phyloP scores from a whole-genome alignment of 2,888 invertebrate species.

The Chalcosyrphus nemorum region DNA sequence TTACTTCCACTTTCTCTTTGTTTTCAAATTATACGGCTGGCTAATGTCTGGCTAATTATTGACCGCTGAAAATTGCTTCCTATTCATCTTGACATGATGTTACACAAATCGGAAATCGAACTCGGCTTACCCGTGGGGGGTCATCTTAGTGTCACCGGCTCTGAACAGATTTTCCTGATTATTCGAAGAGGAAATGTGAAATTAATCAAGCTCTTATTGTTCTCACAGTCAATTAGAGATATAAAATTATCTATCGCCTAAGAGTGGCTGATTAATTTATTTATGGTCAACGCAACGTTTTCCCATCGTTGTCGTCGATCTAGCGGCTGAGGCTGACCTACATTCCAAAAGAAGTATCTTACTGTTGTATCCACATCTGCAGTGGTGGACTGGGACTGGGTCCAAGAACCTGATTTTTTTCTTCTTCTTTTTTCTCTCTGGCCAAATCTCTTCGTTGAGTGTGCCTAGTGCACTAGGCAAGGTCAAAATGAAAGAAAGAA shows the following conservation, averaged over 20 bases:
- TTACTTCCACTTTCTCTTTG: slow-evolving; percentile 45
- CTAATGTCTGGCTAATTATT: slow-evolving; percentile 38
- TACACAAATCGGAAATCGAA: slow-evolving; percentile 6
- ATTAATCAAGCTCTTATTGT: background rate
- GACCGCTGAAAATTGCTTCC: slow-evolving; percentile 36
- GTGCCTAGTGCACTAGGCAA: background rate
- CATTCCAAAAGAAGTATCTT: background rate
- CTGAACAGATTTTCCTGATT: background rate
- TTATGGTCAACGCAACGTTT: background rate
- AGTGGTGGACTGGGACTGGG: too few species aligned
- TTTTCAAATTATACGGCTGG: slow-evolving; percentile 39
- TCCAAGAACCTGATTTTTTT: background rate
- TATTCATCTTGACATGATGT: slow-evolving; percentile 15
- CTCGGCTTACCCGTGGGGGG: too few species aligned
- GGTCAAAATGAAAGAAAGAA: slow-evolving; percentile 29
- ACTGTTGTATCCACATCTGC: background rate
- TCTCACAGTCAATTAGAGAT: background rate
- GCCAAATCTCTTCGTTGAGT: background rate
- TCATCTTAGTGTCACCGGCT: background rate
- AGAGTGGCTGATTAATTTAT: slow-evolving; percentile 10
- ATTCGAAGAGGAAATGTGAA: background rate
- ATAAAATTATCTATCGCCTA: slow-evolving; percentile 8
- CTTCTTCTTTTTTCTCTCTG: background rate
- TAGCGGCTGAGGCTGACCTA: slow-evolving; percentile 11
- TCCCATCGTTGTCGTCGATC: background rate